Base-by-base conservation (phyloP, 2,888 invertebrate species). In the Oligia latruncula region DNA sequence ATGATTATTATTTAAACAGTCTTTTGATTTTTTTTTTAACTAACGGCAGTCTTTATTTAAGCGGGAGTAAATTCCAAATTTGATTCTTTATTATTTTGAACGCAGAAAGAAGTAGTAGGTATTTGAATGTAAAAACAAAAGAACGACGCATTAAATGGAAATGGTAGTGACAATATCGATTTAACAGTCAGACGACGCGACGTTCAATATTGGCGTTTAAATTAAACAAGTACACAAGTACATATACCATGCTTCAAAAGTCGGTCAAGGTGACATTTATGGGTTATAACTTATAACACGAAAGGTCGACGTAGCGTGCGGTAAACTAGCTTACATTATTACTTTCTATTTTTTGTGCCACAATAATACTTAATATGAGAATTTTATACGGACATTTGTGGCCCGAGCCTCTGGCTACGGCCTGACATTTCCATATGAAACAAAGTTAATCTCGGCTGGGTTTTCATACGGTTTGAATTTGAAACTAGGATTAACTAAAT, bases 181-280 rank as follows among this genome's bases (percentile, higher is more conserved):
- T 83, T 35, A 40, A 64, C 65, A 52, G 70, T 72, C 65, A 58
- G 73, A 29, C 65, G 67, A n/a, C 62, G 75, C 65, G 67, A n/a
- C 62, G 75, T 74, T 64, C 52, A 79, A 71, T 77, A 43, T 55
- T 58, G 17, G 43, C 29, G 29, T 67, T 67, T n/a, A 81, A 83
- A 83, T 80, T 67, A 87, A 81, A 75, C 70, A 79, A 72, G 80
- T 35, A 62, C 46, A 77, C 49, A 62, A 77, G 40, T 77, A 35
- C 35, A 0, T 35, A 81, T n/a, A 76, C 77, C 71, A 78, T 67
- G 64, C 68, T 68, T 78, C 62, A 73, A 74, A 91, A 89, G 68
- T 90, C 85, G 92, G 92, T 89, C 92, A 92, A 92, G 92, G 92
- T 85, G 87, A 87, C 86, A 80, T 85, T 90, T 87, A 89, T 85